Conservation (phyloP, 2,888 invertebrate genomes). For the Melinaea menophilus region DNA sequence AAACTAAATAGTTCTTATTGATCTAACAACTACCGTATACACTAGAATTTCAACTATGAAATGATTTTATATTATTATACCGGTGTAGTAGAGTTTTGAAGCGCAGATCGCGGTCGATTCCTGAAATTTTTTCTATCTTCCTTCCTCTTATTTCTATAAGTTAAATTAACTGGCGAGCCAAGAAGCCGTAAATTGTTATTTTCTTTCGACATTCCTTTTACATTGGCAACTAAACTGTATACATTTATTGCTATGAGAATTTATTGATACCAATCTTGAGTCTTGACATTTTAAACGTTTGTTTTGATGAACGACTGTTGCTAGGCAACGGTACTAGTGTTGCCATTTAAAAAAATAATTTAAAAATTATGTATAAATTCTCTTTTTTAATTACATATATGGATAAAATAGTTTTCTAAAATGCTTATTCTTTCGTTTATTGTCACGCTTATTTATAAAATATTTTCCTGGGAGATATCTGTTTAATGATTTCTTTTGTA, state of each 20-base stretch:
- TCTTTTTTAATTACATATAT: too few species aligned
- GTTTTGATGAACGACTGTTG: slow-evolving; percentile 47
- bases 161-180: slow-evolving; percentile 69
- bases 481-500: too few species aligned
- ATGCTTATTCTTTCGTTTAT: too few species aligned
- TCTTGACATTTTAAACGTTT: slow-evolving; percentile 31
- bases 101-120: slow-evolving; percentile 65
- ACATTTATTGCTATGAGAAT: slow-evolving; percentile 14
- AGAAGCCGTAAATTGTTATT: slow-evolving; percentile 63
- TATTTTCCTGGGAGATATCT: too few species aligned
- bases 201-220: slow-evolving; percentile 67
- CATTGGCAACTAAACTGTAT: slow-evolving; percentile 7
- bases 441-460: too few species aligned
- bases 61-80: slow-evolving; percentile 36
- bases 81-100: slow-evolving; percentile 62
- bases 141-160: slow-evolving; percentile 64
- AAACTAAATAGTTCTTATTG: not conserved
- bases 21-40: not conserved
- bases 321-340: slow-evolving; percentile 42
- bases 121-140: slow-evolving; percentile 61
- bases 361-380: not conserved
- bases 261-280: slow-evolving; percentile 17
- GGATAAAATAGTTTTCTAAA: too few species aligned
- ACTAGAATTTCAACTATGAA: not conserved
- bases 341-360: not conserved